phyloP scores from a whole-genome alignment of 2,888 invertebrate species.

The Tolmerus cingulatus region DNA sequence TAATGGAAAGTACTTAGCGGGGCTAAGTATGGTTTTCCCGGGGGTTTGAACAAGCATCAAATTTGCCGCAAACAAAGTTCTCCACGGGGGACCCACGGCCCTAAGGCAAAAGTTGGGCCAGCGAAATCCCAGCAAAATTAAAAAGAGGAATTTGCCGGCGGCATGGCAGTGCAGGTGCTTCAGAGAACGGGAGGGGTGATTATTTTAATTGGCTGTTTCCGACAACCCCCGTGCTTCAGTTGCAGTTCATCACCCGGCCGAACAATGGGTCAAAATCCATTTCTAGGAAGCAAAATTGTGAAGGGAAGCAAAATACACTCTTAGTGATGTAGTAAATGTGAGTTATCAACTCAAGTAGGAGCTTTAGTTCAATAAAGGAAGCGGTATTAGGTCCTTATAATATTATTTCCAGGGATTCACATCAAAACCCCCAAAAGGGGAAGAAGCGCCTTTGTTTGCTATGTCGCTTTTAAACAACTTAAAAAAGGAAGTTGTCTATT shows the following conservation, averaged over 20 bases:
- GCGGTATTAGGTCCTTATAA: background rate
- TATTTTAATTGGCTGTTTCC: constrained; percentile 15
- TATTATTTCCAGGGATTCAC: too few species aligned
- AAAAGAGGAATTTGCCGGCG: background rate
- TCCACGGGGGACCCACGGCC: background rate
- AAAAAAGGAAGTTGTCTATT: too few species aligned
- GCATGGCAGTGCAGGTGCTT: background rate
- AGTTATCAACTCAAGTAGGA: background rate
- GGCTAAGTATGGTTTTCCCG: constrained; percentile 5
- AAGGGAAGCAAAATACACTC: background rate
- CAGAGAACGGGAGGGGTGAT: background rate
- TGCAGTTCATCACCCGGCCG: background rate
- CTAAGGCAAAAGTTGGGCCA: background rate
- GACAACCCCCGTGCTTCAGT: background rate
- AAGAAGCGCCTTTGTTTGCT: too few species aligned
- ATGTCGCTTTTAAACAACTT: too few species aligned
- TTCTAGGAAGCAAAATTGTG: background rate
- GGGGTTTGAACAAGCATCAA: background rate
- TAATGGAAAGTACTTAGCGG: constrained; percentile 24
- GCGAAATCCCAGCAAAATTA: background rate
- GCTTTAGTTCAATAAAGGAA: background rate
- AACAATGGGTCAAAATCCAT: background rate
- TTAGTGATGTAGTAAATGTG: background rate
- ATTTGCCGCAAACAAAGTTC: constrained; percentile 2
- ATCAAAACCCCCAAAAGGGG: too few species aligned